Percentiles rank a stretch among this genome's conserved stretches.
phyloP scores from a whole-genome alignment of 2,113 vertebrate genomes.

The Pantherophis guttatus region DNA sequence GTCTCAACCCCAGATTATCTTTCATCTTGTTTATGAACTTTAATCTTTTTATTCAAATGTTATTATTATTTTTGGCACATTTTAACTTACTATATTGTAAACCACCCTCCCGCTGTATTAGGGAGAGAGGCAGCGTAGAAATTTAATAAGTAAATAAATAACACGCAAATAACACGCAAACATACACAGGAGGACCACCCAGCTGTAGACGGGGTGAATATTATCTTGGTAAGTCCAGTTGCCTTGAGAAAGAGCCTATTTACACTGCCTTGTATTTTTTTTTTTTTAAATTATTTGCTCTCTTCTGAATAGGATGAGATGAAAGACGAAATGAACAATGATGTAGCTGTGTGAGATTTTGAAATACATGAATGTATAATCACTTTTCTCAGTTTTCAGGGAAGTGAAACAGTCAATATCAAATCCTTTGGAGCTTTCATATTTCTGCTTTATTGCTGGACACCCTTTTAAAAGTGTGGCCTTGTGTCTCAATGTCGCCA shows the following conservation, averaged over 20 bases:
- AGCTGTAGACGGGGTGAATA: constrained; percentile 68
- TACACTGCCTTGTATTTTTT: constrained; percentile 76
- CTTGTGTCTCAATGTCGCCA: constrained; percentile 69
- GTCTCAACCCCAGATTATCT: background rate
- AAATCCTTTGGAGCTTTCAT: constrained; percentile 68
- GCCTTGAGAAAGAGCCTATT: constrained; percentile 73
- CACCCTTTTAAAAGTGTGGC: constrained; percentile 63
- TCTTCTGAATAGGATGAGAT: constrained; percentile 70
- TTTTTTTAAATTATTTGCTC: constrained; percentile 76
- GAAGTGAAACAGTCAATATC: constrained; percentile 73
- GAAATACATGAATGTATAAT: constrained; percentile 81
- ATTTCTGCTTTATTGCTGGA: constrained; percentile 61
- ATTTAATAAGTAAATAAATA: background rate
- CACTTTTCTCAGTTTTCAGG: constrained; percentile 73
- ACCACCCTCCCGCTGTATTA: background rate
- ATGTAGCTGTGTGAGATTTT: constrained; percentile 77
- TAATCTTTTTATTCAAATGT: background rate
- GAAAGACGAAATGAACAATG: constrained; percentile 73
- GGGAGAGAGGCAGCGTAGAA: background rate
- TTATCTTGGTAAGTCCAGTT: constrained; percentile 66
- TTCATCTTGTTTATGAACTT: background rate
- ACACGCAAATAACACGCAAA: background rate
- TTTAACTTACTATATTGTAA: background rate
- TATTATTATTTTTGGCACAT: background rate
- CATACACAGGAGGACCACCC: constrained; percentile 73